Evolutionary conservation across 2,113 vertebrate genomes (phyloP), one percentile per base, ranked within the genome.

Genomic region (Silurus glanis): DNA sequence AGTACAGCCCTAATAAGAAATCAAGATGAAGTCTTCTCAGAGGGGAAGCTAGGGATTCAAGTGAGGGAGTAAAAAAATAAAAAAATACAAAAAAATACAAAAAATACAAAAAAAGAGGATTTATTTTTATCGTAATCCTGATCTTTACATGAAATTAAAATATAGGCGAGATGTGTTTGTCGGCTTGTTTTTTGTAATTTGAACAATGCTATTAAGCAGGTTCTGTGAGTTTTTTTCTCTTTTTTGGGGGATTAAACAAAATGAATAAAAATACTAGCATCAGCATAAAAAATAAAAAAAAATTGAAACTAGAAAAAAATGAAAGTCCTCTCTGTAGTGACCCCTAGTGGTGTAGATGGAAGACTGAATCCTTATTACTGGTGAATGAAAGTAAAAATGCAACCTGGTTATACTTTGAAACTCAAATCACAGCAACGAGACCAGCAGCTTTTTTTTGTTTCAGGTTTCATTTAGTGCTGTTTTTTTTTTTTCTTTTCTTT

Each of bases 391-490:
- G 55, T 45, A 37, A 45, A 78, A 66, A 66, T 51, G 21, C 47
- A 51, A 74, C 56, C 56, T 53, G n/a, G 45, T 49, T 10, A 78
- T 21, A 16, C 51, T 25, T 37, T 64, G 4, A 78, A n/a, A 85
- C n/a, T 66, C 25, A 79, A 45, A 75, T 79, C 49, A 74, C 66
- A 81, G 79, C 56, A 53, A 28, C 53, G n/a, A 55, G 19, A 67
- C 75, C 84, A 89, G 64, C 67, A 84, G 82, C 61, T 47, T 87
- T 91, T 87, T 91, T 91, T 58, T 87, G 88, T 71, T 83, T 92
- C 87, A 91, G 87, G 66, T 89, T 92, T 82, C 90, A 87, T 61
- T 61, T 88, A 91, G 89, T 90, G 91, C 88, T 89, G 89, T 90
- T 91, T 88, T 71, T 87, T 53, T 49, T 21, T n/a, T 85, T 62